A percentile compares a stretch with the other conserved stretches of the same genome.
phyloP scores from a whole-genome alignment of 2,113 vertebrate species.

The Herpailurus yagouaroundi region DNA sequence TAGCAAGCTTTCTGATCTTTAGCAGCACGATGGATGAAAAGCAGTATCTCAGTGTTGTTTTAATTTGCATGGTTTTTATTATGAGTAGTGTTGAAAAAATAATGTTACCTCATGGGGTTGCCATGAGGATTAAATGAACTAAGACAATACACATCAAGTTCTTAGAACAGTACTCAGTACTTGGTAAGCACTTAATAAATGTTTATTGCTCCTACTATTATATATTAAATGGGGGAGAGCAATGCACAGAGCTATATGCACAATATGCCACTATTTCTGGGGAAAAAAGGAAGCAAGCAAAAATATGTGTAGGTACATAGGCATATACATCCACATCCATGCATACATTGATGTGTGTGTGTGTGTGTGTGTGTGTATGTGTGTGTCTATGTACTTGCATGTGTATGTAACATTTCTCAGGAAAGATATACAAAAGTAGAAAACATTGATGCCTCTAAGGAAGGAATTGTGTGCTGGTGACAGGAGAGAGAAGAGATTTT shows the following conservation, averaged over 20 bases:
- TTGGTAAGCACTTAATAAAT: not conserved
- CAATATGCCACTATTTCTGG: not conserved
- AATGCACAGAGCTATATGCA: not conserved
- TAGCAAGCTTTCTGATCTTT: not conserved
- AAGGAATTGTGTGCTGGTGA: not conserved
- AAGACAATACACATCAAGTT: not conserved
- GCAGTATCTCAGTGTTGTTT: not conserved
- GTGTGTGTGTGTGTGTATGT: accelerated
- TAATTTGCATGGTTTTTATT: not conserved
- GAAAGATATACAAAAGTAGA: not conserved
- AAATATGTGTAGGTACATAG: not conserved
- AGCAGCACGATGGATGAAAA: not conserved
- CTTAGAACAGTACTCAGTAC: not conserved
- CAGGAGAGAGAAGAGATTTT: not conserved
- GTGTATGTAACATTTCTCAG: not conserved
- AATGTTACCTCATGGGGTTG: not conserved
- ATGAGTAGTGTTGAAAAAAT: not conserved
- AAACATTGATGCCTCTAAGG: not conserved
- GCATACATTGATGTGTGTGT: not conserved
- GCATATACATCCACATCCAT: not conserved
- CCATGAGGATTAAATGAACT: not conserved
- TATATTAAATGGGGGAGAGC: not conserved
- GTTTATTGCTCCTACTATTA: not conserved
- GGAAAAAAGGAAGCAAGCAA: not conserved
- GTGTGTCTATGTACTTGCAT: not conserved